Evolutionary conservation across 2,888 invertebrate species (phyloP).

Genomic region (Thymelicus acteon): DNA sequence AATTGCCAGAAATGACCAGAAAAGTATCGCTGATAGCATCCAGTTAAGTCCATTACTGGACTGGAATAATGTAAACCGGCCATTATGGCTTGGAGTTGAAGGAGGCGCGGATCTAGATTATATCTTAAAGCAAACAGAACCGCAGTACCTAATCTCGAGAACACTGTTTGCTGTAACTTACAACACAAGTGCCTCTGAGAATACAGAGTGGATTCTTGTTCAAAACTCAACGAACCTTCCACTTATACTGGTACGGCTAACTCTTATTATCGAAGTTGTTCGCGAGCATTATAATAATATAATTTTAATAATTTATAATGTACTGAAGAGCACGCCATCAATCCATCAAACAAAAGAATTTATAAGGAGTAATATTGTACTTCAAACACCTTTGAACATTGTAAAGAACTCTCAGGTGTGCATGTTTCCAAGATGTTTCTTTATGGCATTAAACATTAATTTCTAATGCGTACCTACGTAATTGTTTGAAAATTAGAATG

Average conservation of each 20-base stretch:
- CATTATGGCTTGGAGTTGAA: conserved; percentile 29
- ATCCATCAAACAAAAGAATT: too few species aligned
- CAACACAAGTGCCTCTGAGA: conserved; percentile 11
- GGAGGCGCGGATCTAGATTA: conserved; percentile 47
- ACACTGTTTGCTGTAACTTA: conserved; percentile 5
- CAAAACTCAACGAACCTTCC: not conserved
- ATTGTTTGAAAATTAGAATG: too few species aligned
- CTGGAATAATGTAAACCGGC: not conserved
- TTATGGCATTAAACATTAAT: too few species aligned
- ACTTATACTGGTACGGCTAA: not conserved
- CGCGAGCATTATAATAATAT: not conserved
- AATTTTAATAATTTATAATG: not conserved
- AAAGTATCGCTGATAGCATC: too few species aligned
- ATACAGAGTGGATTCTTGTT: not conserved
- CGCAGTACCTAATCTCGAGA: conserved; percentile 16
- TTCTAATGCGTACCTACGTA: too few species aligned
- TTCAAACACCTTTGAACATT: too few species aligned
- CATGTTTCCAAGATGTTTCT: too few species aligned
- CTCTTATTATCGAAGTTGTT: not conserved
- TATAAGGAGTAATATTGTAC: too few species aligned
- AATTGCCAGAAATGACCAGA: too few species aligned
- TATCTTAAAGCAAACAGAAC: conserved; percentile 49
- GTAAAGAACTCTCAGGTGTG: too few species aligned
- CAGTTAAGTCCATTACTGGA: not conserved
- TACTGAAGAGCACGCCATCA: too few species aligned